These are phyloP conservation scores for Pangasius mekongensis DNA, from an alignment of 2,797 vertebrate species.

Conservation along the genomic window DNA sequence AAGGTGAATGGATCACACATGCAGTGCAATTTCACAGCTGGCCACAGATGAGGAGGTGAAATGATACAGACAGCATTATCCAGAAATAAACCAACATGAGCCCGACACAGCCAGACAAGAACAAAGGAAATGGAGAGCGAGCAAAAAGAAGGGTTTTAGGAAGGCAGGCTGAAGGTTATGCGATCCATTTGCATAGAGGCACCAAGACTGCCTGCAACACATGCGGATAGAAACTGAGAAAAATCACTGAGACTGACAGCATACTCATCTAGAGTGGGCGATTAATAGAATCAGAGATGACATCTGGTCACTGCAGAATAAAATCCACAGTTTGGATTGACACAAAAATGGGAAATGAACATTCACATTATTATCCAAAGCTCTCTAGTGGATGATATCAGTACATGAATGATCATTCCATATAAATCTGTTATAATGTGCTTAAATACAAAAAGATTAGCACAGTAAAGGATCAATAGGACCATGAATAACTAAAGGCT, in stretches of 20 bases:
- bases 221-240: conserved; percentile 19
- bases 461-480: background rate
- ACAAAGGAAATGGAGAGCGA: conserved; percentile 20
- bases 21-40: conserved; percentile 56
- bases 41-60: conserved; percentile 39
- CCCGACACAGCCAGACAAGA: conserved; percentile 19
- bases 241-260: conserved; percentile 34
- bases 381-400: background rate
- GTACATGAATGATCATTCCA: background rate
- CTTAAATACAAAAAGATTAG: background rate
- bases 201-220: conserved; percentile 11
- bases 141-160: conserved; percentile 40
- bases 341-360: conserved; percentile 13
- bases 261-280: conserved; percentile 6
- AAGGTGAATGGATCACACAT: conserved; percentile 50
- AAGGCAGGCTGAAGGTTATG: conserved; percentile 9
- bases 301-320: conserved; percentile 25
- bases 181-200: conserved; percentile 48
- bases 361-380: background rate
- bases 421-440: too few relatives aligned
- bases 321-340: conserved; percentile 23
- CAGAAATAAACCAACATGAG: conserved; percentile 55
- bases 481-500: background rate
- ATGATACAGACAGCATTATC: conserved; percentile 45
- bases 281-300: conserved; percentile 44